Evolutionary conservation across 2,113 vertebrate genomes (phyloP).

Genomic region (Typhlomys cinereus): DNA sequence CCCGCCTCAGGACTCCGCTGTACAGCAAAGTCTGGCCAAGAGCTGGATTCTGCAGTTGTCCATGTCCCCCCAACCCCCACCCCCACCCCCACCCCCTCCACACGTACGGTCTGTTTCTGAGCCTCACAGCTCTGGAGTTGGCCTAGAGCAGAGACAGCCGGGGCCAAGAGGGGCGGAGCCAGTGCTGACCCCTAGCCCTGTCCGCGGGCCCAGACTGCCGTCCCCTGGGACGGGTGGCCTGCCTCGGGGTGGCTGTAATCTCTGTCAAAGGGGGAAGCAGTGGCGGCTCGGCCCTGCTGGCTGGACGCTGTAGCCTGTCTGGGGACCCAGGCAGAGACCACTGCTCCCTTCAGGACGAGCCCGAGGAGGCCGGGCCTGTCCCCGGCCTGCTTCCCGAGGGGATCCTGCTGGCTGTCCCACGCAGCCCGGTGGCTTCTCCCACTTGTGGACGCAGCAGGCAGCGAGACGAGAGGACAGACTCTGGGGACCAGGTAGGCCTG

Average conservation of each 20-base stretch:
- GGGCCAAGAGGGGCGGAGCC: fast-evolving
- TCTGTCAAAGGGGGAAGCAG: constrained; percentile 48
- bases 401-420: fast-evolving
- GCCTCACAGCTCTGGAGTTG: fast-evolving
- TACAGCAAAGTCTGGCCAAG: fast-evolving
- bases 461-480: background rate
- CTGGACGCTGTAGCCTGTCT: background rate
- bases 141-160: background rate
- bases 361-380: background rate
- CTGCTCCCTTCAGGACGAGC: background rate
- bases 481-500: fast-evolving
- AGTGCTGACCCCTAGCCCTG: background rate
- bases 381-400: background rate
- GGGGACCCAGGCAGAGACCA: background rate
- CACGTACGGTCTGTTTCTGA: background rate
- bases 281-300: background rate
- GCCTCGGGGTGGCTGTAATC: background rate
- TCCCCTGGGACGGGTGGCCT: background rate
- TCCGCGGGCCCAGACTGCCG: background rate
- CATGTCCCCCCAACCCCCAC: background rate
- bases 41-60: background rate
- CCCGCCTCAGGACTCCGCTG: background rate
- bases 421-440: fast-evolving
- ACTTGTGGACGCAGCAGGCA: background rate
- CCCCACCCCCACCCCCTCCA: fast-evolving